Conservation (phyloP, 2,113 vertebrate species). For the Centropus unirufus region DNA sequence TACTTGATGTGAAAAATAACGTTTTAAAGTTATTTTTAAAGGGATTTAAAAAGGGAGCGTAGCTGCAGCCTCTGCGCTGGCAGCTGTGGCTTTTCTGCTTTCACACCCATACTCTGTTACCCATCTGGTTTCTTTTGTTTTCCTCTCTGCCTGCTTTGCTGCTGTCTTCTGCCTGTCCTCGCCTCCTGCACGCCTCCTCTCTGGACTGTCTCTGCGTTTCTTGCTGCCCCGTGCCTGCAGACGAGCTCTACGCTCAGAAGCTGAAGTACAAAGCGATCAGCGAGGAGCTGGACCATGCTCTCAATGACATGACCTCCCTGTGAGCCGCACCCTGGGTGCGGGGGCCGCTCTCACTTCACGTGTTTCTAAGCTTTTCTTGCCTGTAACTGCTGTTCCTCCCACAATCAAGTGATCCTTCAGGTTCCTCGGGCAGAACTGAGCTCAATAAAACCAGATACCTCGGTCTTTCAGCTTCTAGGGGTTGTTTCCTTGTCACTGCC, state of each 20-base stretch:
- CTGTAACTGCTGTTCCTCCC: neutral
- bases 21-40: too few species aligned
- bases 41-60: neutral
- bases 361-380: neutral
- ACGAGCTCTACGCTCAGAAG: constrained; percentile 91
- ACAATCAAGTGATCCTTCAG: neutral
- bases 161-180: constrained; percentile 45
- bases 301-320: constrained; percentile 89
- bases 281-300: constrained; percentile 88
- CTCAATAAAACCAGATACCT: constrained; percentile 58
- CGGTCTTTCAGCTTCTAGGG: neutral
- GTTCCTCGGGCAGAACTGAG: neutral
- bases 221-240: constrained; percentile 67
- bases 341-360: neutral
- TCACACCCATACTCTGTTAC: neutral
- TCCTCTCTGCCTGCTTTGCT: constrained; percentile 29
- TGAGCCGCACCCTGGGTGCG: constrained; percentile 40
- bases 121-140: constrained; percentile 61
- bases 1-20: neutral
- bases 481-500: neutral
- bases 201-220: neutral
- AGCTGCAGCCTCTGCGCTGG: neutral
- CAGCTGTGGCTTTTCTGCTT: neutral
- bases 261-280: constrained; percentile 91
- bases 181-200: constrained; percentile 15